phyloP scores from a whole-genome alignment of 2,797 vertebrate species.

The Helicolenus hilgendorfi region DNA sequence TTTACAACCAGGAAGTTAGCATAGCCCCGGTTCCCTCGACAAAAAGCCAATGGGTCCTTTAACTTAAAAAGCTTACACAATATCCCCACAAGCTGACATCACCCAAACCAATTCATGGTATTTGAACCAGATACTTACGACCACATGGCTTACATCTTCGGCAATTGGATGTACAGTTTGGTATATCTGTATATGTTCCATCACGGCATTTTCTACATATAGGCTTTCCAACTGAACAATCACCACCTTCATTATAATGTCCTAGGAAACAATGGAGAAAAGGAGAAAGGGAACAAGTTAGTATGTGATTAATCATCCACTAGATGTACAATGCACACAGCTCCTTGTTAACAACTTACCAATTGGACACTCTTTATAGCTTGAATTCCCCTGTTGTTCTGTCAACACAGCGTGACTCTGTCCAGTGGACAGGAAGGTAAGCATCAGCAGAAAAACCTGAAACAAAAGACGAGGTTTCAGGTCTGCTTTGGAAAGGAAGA shows the following conservation, averaged over 20 bases:
- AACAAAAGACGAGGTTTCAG: slow-evolving; percentile 8
- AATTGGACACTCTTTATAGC: not conserved
- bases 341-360: slow-evolving; percentile 65
- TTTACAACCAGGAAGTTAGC: too few species aligned
- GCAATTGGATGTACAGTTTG: accelerated
- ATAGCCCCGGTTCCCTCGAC: too few species aligned
- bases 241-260: not conserved
- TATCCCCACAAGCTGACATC: too few species aligned
- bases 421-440: slow-evolving; percentile 25
- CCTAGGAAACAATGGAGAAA: slow-evolving; percentile 61
- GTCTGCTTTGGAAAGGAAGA: not conserved
- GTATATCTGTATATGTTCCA: accelerated
- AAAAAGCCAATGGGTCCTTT: too few species aligned
- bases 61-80: too few species aligned
- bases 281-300: not conserved
- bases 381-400: not conserved
- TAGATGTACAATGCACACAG: not conserved
- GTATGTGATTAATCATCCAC: not conserved
- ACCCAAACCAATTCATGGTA: too few species aligned
- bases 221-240: accelerated
- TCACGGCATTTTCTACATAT: slow-evolving; percentile 27
- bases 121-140: slow-evolving; percentile 54
- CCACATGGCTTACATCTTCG: accelerated
- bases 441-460: slow-evolving; percentile 54
- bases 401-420: not conserved